These are phyloP conservation scores for Rhopalosiphum nymphaeae DNA, from an alignment of 2,888 invertebrate genomes.

Conservation along the genomic window DNA sequence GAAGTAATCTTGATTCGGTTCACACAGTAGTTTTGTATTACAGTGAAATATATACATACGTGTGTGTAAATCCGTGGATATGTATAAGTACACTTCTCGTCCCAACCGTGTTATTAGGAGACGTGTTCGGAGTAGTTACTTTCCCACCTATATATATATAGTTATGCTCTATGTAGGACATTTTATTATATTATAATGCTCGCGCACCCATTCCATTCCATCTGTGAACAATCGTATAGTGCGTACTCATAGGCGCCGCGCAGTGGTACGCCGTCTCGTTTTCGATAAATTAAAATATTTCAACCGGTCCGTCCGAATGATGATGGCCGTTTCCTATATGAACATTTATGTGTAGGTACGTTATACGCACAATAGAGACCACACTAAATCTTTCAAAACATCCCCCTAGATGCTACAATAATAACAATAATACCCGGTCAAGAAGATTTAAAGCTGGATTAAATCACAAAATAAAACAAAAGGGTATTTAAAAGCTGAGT, in stretches of 20 bases:
- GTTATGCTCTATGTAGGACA: not conserved
- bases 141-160: not conserved
- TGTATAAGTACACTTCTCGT: constrained; percentile 3
- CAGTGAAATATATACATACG: not conserved
- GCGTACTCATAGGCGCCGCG: not conserved
- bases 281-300: constrained; percentile 54
- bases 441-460: constrained; percentile 51
- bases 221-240: constrained; percentile 13
- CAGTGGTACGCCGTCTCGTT: constrained; percentile 27
- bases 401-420: constrained; percentile 21
- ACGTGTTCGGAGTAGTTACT: not conserved
- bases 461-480: constrained; percentile 56
- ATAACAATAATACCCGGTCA: constrained; percentile 48
- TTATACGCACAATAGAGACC: not conserved
- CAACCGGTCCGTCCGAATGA: constrained; percentile 12
- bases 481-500: constrained; percentile 58
- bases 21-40: constrained; percentile 46
- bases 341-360: not conserved
- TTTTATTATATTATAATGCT: constrained; percentile 18
- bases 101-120: constrained; percentile 5
- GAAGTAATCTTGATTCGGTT: constrained; percentile 25
- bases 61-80: not conserved
- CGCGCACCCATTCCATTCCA: constrained; percentile 36
- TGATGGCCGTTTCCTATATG: constrained; percentile 4
- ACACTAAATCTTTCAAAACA: constrained; percentile 39